A percentile compares a stretch with the other conserved stretches of the same genome.
phyloP scores from a whole-genome alignment of 2,888 invertebrate genomes.

The Campoplex capitator region DNA sequence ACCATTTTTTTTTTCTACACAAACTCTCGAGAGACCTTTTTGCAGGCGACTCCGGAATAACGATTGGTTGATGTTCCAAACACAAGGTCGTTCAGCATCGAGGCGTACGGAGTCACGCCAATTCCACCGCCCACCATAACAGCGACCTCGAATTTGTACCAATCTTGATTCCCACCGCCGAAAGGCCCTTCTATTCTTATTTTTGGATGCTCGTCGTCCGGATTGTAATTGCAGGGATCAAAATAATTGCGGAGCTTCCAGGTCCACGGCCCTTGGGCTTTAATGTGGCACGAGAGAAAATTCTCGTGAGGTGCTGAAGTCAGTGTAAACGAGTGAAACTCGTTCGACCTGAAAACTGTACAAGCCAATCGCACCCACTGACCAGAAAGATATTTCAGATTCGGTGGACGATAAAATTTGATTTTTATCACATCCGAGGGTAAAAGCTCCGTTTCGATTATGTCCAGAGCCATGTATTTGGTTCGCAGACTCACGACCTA shows the following conservation, averaged over 20 bases:
- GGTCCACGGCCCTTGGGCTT: slow-evolving; percentile 97
- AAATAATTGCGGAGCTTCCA: slow-evolving; percentile 98
- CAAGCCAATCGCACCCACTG: slow-evolving; percentile 97
- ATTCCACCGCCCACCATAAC: slow-evolving; percentile 99
- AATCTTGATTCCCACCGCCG: slow-evolving; percentile 98
- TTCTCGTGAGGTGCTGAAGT: slow-evolving; percentile 99
- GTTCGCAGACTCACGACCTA: slow-evolving; percentile 95
- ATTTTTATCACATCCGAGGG: slow-evolving; percentile 98
- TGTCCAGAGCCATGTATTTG: slow-evolving; percentile 96
- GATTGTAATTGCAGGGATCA: slow-evolving; percentile 95
- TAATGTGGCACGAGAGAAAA: slow-evolving; percentile 97
- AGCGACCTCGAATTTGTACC: slow-evolving; percentile 99
- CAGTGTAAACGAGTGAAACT: slow-evolving; percentile 97
- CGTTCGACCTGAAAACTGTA: slow-evolving; percentile 94
- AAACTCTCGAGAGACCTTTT: slow-evolving; percentile 88
- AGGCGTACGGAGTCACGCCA: slow-evolving; percentile 98
- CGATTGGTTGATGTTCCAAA: slow-evolving; percentile 98
- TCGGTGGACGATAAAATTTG: slow-evolving; percentile 97
- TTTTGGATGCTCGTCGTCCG: slow-evolving; percentile 92
- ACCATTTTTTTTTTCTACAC: not conserved
- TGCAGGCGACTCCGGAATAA: slow-evolving; percentile 98
- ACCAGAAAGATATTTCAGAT: slow-evolving; percentile 96
- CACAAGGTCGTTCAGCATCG: slow-evolving; percentile 97
- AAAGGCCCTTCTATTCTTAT: slow-evolving; percentile 97
- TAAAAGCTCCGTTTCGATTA: slow-evolving; percentile 95